Evolutionary conservation across 1,140 invertebrate genomes (phyloP).

Genomic region (Philopotamus ludificatus): DNA sequence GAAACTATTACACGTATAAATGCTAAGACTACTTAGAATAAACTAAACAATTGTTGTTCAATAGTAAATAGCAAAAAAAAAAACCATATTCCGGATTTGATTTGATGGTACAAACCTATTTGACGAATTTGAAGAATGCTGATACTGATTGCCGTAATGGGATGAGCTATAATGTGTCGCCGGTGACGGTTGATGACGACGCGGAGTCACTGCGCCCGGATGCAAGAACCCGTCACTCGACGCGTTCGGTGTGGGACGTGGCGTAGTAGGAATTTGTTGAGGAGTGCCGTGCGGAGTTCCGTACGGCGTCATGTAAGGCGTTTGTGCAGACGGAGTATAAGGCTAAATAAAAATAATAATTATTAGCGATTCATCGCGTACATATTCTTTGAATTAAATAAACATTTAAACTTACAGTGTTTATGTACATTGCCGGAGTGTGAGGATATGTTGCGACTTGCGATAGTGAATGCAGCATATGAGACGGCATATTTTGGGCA

Average conservation of each 20-base stretch:
- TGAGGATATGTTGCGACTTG: conserved; percentile 67
- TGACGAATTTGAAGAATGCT: conserved; percentile 7
- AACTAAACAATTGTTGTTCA: neutral
- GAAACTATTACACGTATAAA: too few relatives aligned
- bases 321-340: conserved; percentile 86
- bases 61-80: neutral
- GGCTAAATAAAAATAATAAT: conserved; percentile 50
- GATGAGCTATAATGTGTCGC: conserved; percentile 43
- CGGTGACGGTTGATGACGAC: conserved; percentile 50
- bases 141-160: conserved; percentile 17
- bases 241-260: conserved; percentile 62
- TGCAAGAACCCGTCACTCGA: conserved; percentile 61
- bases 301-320: conserved; percentile 88
- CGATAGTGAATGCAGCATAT: conserved; percentile 70
- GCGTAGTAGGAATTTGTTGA: conserved; percentile 54
- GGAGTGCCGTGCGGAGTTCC: conserved; percentile 68
- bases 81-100: neutral
- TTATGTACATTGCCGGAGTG: conserved; percentile 62
- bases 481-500: conserved; percentile 69
- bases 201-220: conserved; percentile 56
- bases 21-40: too few relatives aligned
- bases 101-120: neutral
- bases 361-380: too few relatives aligned
- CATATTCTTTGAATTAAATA: conserved; percentile 11
- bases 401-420: conserved; percentile 56